A percentile compares a stretch with the other conserved stretches of the same genome.
These are phyloP conservation scores for Pangasianodon gigas DNA, from an alignment of 2,113 vertebrate genomes.

Conservation along the genomic window DNA sequence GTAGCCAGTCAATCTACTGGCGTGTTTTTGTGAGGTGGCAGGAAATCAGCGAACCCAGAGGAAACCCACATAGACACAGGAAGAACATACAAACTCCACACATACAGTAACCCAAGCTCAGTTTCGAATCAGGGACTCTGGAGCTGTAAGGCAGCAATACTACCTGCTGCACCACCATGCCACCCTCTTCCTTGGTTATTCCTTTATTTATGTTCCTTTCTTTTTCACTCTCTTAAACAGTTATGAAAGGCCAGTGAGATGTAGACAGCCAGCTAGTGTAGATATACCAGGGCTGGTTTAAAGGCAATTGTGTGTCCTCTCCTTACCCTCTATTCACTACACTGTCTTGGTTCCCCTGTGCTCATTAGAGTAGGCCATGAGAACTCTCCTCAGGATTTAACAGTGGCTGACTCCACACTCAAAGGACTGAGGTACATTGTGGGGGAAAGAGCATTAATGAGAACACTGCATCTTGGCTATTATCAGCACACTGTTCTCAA, in stretches of 20 bases:
- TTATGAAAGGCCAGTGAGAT: not conserved
- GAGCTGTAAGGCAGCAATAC: not conserved
- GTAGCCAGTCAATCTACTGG: not conserved
- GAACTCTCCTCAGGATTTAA: not conserved
- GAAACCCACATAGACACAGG: not conserved
- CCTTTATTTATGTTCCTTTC: not conserved
- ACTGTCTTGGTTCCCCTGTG: not conserved
- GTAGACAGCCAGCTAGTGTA: not conserved
- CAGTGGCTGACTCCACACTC: slow-evolving; percentile 7
- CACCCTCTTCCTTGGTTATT: not conserved
- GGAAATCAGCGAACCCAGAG: not conserved
- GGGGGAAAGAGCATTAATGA: slow-evolving; percentile 28
- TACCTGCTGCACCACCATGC: not conserved
- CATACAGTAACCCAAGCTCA: not conserved
- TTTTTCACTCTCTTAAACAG: not conserved
- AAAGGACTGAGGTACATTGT: slow-evolving; percentile 8
- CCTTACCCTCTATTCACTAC: not conserved
- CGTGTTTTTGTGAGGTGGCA: not conserved
- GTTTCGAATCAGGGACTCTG: not conserved
- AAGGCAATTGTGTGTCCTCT: not conserved
- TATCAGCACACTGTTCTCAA: slow-evolving; percentile 11
- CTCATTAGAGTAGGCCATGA: slow-evolving; percentile 25
- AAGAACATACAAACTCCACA: too few species aligned
- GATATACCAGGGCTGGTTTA: not conserved
- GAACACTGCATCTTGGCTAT: slow-evolving; percentile 22